phyloP scores from a whole-genome alignment of 2,113 vertebrate species.

The Oxygymnocypris stewartii region DNA sequence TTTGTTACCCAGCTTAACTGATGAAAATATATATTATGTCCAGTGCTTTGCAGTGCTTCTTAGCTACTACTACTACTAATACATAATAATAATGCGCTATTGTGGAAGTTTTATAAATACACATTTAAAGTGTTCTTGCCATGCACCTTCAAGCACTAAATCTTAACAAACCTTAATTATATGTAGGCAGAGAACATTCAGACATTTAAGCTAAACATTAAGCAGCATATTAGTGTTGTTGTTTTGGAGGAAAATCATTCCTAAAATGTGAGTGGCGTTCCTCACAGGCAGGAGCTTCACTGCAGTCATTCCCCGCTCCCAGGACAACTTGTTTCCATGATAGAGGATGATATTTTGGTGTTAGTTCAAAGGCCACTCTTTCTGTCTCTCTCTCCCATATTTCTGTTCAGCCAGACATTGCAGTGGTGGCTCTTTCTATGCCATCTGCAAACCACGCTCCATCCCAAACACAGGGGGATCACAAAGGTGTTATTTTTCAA shows the following conservation, averaged over 20 bases:
- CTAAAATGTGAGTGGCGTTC: not conserved
- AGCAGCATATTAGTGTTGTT: not conserved
- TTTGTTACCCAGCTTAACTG: not conserved
- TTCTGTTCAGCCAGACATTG: conserved; percentile 24
- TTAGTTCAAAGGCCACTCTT: conserved; percentile 47
- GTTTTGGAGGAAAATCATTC: not conserved
- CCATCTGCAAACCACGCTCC: conserved; percentile 95
- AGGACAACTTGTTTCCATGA: conserved; percentile 45
- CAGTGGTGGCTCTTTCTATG: conserved; percentile 54
- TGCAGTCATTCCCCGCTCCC: conserved; percentile 10
- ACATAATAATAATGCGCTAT: not conserved
- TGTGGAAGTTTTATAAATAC: not conserved
- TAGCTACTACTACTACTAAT: too few relatives aligned
- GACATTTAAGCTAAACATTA: not conserved
- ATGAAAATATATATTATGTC: not conserved
- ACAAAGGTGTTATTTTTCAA: conserved; percentile 99
- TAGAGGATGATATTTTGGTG: conserved; percentile 31
- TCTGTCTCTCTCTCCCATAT: not conserved
- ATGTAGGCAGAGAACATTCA: not conserved
- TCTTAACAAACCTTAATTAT: not conserved
- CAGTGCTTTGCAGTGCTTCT: not conserved
- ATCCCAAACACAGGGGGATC: conserved; percentile 92
- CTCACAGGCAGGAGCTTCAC: conserved; percentile 68
- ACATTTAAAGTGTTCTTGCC: not conserved
- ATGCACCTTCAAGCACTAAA: not conserved